Evolutionary conservation across 2,113 vertebrate genomes (phyloP).

Genomic region (Trogon surrucura): DNA sequence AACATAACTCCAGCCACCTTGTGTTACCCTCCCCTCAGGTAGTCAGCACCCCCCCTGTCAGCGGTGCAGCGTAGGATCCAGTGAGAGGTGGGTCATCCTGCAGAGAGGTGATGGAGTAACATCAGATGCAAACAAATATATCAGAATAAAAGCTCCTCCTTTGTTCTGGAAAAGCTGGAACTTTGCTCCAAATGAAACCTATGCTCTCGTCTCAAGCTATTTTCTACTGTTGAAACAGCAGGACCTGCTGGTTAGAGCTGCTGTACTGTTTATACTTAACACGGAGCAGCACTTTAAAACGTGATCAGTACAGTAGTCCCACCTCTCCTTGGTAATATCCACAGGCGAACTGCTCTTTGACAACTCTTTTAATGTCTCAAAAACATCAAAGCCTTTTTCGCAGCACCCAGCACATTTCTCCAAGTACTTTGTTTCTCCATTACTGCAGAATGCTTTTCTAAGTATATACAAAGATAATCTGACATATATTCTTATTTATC

Average conservation of each 20-base stretch:
- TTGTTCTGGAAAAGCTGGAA: not conserved
- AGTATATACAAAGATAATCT: not conserved
- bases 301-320: not conserved
- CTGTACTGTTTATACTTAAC: constrained; percentile 37
- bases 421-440: not conserved
- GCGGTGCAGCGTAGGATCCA: not conserved
- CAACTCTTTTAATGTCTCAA: constrained; percentile 20
- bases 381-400: constrained; percentile 21
- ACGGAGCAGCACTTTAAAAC: not conserved
- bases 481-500: not conserved
- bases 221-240: constrained; percentile 24
- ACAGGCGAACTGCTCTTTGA: constrained; percentile 40
- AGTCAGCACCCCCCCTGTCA: not conserved
- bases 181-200: not conserved
- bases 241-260: not conserved
- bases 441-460: not conserved
- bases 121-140: not conserved
- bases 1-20: not conserved
- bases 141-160: not conserved
- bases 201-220: not conserved
- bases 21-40: not conserved
- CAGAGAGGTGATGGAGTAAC: not conserved
- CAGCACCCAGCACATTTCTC: not conserved
- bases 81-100: not conserved
- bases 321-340: constrained; percentile 5